phyloP scores from a whole-genome alignment of 2,888 invertebrate species.

The Pollenia amentaria region DNA sequence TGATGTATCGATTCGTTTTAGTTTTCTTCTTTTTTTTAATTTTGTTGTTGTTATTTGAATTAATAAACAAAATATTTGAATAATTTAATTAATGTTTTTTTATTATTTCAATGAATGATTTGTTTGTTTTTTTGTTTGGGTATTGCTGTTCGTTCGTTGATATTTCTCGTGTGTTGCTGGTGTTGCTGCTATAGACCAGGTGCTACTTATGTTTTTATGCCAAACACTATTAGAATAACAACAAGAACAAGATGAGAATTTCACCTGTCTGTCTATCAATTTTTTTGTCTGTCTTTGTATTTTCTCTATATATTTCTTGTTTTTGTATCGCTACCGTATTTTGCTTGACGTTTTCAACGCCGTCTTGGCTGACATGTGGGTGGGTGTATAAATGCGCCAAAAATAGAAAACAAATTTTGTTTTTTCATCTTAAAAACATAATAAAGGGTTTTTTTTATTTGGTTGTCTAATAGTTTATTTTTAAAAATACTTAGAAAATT shows the following conservation, averaged over 20 bases:
- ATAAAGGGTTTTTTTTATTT: constrained; percentile 48
- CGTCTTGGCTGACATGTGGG: constrained; percentile 70
- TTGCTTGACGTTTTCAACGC: constrained; percentile 69
- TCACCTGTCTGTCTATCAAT: constrained; percentile 74
- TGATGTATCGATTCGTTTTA: constrained; percentile 66
- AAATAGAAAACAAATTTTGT: constrained; percentile 34
- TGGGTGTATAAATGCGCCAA: constrained; percentile 60
- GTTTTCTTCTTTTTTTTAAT: constrained; percentile 11
- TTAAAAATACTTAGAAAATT: constrained; percentile 34
- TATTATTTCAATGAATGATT: constrained; percentile 35
- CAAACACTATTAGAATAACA: constrained; percentile 22
- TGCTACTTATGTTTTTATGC: constrained; percentile 60
- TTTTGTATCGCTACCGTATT: constrained; percentile 17
- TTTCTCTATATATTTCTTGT: constrained; percentile 1
- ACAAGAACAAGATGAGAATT: constrained; percentile 47
- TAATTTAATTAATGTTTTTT: constrained; percentile 36
- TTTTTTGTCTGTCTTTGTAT: constrained; percentile 60
- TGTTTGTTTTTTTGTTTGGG: not conserved
- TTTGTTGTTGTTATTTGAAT: not conserved
- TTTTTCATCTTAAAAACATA: constrained; percentile 17
- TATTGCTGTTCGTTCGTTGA: not conserved
- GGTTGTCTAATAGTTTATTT: constrained; percentile 33
- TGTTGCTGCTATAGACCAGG: constrained; percentile 52
- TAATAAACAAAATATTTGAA: constrained; percentile 54
- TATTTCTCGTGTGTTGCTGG: constrained; percentile 8